A percentile compares a stretch with the other conserved stretches of the same genome.
These are phyloP conservation scores for Pampus argenteus DNA, from an alignment of 2,797 vertebrate genomes.

Conservation along the genomic window DNA sequence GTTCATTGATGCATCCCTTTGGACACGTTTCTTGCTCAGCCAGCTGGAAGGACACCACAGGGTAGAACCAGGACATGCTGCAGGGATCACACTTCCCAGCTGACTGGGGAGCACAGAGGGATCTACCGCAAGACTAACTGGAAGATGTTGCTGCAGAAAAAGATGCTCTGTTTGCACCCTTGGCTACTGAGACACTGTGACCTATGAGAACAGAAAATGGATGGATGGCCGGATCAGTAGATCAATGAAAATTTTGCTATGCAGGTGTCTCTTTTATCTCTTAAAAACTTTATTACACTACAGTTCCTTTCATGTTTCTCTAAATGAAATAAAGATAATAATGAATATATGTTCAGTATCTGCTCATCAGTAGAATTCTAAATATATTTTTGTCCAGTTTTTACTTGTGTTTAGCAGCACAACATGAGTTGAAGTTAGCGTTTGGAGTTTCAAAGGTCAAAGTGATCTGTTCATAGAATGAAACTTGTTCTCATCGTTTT, in stretches of 20 bases:
- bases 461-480: background rate
- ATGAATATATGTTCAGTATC: background rate
- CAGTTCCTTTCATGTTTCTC: background rate
- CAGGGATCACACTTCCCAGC: conserved; percentile 66
- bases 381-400: background rate
- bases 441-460: conserved; percentile 13
- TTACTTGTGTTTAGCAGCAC: background rate
- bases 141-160: conserved; percentile 15
- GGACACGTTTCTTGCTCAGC: conserved; percentile 22
- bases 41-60: conserved; percentile 18
- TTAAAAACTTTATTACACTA: background rate
- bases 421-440: background rate
- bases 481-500: conserved; percentile 1
- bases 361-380: background rate
- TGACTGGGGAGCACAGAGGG: conserved; percentile 24
- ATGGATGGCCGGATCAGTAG: background rate
- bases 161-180: conserved; percentile 1
- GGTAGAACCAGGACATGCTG: conserved; percentile 45
- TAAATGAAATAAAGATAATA: background rate
- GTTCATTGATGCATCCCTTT: conserved; percentile 1
- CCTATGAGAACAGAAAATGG: background rate
- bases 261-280: background rate
- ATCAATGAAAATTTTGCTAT: conserved; percentile 1
- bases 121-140: background rate
- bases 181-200: background rate